phyloP scores from a whole-genome alignment of 2,797 vertebrate species.

The Onychomys torridus region DNA sequence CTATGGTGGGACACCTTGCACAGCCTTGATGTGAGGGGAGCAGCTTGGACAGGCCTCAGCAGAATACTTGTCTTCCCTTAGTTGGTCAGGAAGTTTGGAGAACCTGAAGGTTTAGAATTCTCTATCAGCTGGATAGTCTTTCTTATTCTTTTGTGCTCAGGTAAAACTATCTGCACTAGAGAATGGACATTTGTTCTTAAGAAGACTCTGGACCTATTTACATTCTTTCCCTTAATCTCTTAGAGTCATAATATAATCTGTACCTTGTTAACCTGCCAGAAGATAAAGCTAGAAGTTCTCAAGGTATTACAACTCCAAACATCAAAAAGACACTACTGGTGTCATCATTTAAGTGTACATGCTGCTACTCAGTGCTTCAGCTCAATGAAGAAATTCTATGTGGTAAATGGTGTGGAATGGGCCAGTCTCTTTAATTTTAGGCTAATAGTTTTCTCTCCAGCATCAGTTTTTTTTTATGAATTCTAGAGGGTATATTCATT shows the following conservation, averaged over 20 bases:
- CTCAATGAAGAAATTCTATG: not conserved
- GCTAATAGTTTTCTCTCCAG: not conserved
- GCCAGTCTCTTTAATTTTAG: not conserved
- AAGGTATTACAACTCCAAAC: not conserved
- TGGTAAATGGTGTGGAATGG: accelerated
- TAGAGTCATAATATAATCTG: not conserved
- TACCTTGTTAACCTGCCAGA: not conserved
- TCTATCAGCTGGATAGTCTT: not conserved
- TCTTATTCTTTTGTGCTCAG: not conserved
- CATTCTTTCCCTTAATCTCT: not conserved
- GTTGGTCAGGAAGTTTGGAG: accelerated
- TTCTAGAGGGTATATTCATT: not conserved
- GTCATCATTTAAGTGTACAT: not conserved
- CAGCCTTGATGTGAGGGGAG: too few relatives aligned
- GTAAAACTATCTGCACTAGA: not conserved
- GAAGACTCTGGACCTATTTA: not conserved
- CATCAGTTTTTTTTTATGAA: not conserved
- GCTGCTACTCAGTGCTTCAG: not conserved
- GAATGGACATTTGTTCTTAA: not conserved
- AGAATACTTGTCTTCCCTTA: too few relatives aligned
- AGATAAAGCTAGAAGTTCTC: not conserved
- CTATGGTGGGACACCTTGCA: too few relatives aligned
- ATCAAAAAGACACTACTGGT: not conserved
- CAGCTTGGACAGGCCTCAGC: too few relatives aligned
- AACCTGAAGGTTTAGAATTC: not conserved